Evolutionary conservation across 2,888 invertebrate species (phyloP), one percentile per base, ranked within the genome.

Genomic region (Drosophila parthenogenetica): DNA sequence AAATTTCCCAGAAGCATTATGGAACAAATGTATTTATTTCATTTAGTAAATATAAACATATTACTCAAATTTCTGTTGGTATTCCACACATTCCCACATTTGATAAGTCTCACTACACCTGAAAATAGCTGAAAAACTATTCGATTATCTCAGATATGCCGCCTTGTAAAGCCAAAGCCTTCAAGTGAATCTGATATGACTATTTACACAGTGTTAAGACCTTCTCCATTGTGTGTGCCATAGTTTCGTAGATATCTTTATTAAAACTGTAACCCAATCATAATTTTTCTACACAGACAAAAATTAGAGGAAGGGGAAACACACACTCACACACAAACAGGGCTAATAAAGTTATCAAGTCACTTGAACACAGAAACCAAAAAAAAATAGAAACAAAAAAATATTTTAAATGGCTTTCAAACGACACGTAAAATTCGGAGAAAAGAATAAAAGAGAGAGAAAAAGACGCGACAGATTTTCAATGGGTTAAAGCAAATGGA

Each of bases 291-390:
- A 46, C 72, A 62, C 65, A 59, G 43, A 5, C 51, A 63, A 66
- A 62, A 48, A 69, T 63, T 3, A 29, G 29, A 8, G 29, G 55
- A 37, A 10, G 11, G 13, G 11, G 54, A 11, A 35, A 29, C 8
- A 29, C 29, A 29, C 29, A 8, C 29, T 8, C 29, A 29, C 29
- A 29, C 29, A 35, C 46, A 57, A 69, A 69, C 60, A 55, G 50
- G 43, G 54, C 54, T 57, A 81, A 82, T 84, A 77, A 79, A 82
- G 82, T 73, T 67, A 84, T 81, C 79, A 84, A 84, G 39, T 69
- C 69, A 70, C 76, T 83, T 83, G 81, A 73, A 55, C 55, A 57
- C 14, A 22, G 5, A 22, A 40, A 39, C 13, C 16, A 54, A 17
- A 67, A 29, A 35, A 55, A 73, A 61, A 48, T 5, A 53, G 22